Evolutionary conservation across 2,797 vertebrate species (phyloP), one percentile per base, ranked within the genome.

Genomic region (Urocyon cinereoargenteus): DNA sequence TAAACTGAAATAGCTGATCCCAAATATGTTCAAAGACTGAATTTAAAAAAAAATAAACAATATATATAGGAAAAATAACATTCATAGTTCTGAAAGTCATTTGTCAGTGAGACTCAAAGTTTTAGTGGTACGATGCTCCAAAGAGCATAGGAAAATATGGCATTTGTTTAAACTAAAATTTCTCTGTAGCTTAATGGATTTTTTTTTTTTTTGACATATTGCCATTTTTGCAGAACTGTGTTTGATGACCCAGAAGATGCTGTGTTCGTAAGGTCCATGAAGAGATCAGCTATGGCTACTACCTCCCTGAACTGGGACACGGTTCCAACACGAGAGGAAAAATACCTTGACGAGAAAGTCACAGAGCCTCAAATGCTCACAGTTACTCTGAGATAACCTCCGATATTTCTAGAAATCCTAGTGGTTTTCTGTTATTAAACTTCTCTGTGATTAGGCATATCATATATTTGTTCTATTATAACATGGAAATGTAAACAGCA

Each of bases 251-350:
- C 97, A 0, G 93, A 98, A 96, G 98, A 99, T 72, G 98, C 98
- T 0, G 64, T 98, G 96, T 98, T 98, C 78, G 77, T 97, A 2
- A 98, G 98, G 90, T 98, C 98, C 91, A 70, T 87, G 13, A 98
- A 98, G 92, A 98, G 99, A 94, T 99, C 99, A 4, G 2, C 98
- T 10, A 98, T 98, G 98, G 87, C 98, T 68, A 96, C 99, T 75
- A 98, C 98, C 31, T 97, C 22, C 64, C 21, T 99, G 96, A 98
- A 99, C 79, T 99, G 99, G 99, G 98, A 90, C 45, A 98, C 98
- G 19, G 96, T 99, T 77, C 96, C 96, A 64, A 98, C 98, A 36
- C 90, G 92, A 87, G 97, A 97, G 73, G 98, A 99, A 96, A 98
- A 96, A 59, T 84, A 55, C 36, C 92, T 97, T 2, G 62, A 97